These are phyloP conservation scores for Dolichotis patagonum DNA, from an alignment of 2,113 vertebrate species.

Conservation along the genomic window DNA sequence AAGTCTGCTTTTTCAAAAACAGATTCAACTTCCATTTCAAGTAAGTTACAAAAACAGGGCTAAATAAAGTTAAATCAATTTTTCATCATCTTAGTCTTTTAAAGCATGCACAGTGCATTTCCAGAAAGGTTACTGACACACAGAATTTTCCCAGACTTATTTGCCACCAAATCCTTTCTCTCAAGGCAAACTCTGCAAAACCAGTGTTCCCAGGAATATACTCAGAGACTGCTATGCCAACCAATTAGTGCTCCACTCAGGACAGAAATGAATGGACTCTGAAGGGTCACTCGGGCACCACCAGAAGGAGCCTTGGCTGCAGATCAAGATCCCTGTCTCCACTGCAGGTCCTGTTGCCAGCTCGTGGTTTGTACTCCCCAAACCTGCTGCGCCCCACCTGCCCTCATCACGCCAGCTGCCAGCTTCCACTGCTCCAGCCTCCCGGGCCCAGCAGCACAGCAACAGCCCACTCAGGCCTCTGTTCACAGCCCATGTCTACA, in stretches of 20 bases:
- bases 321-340: background rate
- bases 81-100: background rate
- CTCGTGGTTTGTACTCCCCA: background rate
- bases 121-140: background rate
- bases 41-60: background rate
- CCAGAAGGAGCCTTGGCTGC: slow-evolving; percentile 4
- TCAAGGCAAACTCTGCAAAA: background rate
- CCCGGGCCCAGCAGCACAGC: background rate
- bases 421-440: background rate
- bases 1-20: background rate
- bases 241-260: background rate
- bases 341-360: background rate
- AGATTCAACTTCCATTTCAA: background rate
- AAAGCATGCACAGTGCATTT: background rate
- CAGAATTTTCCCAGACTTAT: background rate
- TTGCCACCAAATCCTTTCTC: background rate
- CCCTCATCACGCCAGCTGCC: background rate
- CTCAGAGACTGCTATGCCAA: background rate
- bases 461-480: background rate
- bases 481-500: background rate
- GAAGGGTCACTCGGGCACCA: background rate
- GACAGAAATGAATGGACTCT: background rate
- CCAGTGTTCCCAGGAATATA: background rate
- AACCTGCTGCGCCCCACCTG: background rate
- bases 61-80: background rate